phyloP scores from a whole-genome alignment of 2,888 invertebrate species.

The Amblyteles armatorius region DNA sequence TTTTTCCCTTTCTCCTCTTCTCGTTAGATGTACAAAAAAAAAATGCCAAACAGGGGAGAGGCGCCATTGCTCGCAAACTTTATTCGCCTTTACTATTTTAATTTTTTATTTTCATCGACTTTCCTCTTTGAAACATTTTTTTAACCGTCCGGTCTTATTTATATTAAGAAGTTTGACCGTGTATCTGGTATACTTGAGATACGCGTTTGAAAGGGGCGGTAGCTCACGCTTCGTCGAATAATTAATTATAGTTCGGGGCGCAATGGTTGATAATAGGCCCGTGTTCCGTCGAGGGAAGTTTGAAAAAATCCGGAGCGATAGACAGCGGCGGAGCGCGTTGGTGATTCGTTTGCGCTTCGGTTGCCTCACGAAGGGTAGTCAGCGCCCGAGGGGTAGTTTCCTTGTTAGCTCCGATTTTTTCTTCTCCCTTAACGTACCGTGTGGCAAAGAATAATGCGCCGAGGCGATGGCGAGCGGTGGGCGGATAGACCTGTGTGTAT shows the following conservation, averaged over 20 bases:
- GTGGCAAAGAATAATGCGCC: constrained; percentile 47
- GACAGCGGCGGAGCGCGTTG: constrained; percentile 54
- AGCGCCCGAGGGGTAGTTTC: constrained; percentile 65
- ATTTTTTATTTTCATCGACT: neutral
- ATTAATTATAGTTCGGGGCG: constrained; percentile 10
- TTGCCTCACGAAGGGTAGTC: constrained; percentile 58
- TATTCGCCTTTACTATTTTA: too few relatives aligned
- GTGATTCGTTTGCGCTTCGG: constrained; percentile 59
- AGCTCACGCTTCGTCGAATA: constrained; percentile 14
- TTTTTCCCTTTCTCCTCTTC: neutral
- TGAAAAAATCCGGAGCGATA: constrained; percentile 33
- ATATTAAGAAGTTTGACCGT: neutral
- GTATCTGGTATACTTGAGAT: neutral
- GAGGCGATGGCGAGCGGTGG: constrained; percentile 20
- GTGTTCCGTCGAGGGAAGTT: constrained; percentile 6
- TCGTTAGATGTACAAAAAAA: neutral
- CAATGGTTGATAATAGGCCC: neutral
- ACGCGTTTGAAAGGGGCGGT: neutral
- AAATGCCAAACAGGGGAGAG: too few relatives aligned
- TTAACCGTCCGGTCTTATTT: neutral
- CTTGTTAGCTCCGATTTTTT: constrained; percentile 68
- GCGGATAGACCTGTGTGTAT: constrained; percentile 34
- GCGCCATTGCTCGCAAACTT: too few relatives aligned
- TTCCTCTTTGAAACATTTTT: neutral
- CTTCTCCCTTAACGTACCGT: constrained; percentile 48